phyloP scores from a whole-genome alignment of 1,140 invertebrate genomes.

The Nymphalis io region DNA sequence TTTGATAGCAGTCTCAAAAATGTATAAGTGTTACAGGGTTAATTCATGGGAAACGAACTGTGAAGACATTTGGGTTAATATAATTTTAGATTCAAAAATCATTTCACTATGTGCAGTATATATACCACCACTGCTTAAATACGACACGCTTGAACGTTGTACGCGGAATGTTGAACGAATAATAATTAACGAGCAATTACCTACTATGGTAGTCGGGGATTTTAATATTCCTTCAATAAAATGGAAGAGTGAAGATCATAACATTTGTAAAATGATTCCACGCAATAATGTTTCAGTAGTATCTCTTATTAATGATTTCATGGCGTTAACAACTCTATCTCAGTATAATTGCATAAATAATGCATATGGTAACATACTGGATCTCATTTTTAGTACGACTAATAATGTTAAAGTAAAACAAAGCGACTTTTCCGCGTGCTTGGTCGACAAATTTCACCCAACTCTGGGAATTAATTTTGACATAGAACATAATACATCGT shows the following conservation, averaged over 20 bases:
- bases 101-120: constrained; percentile 13
- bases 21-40: constrained; percentile 11
- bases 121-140: too few species aligned
- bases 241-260: constrained; percentile 4
- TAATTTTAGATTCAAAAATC: constrained; percentile 6
- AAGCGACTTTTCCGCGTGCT: constrained; percentile 11
- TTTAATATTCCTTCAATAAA: constrained; percentile 24
- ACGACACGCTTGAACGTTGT: constrained; percentile 1
- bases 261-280: background rate
- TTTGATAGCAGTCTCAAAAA: constrained; percentile 19
- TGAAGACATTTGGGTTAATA: constrained; percentile 25
- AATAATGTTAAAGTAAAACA: constrained; percentile 8
- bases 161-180: constrained; percentile 13
- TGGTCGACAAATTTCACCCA: constrained; percentile 14
- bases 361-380: constrained; percentile 22
- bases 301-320: constrained; percentile 37
- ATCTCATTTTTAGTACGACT: constrained; percentile 14
- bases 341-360: constrained; percentile 37
- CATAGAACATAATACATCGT: background rate
- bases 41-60: constrained; percentile 15
- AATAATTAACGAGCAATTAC: constrained; percentile 10
- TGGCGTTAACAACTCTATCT: constrained; percentile 30
- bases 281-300: background rate
- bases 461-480: constrained; percentile 10
- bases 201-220: constrained; percentile 12